phyloP scores from a whole-genome alignment of 2,797 vertebrate species.

The Catostomus latipinnis region DNA sequence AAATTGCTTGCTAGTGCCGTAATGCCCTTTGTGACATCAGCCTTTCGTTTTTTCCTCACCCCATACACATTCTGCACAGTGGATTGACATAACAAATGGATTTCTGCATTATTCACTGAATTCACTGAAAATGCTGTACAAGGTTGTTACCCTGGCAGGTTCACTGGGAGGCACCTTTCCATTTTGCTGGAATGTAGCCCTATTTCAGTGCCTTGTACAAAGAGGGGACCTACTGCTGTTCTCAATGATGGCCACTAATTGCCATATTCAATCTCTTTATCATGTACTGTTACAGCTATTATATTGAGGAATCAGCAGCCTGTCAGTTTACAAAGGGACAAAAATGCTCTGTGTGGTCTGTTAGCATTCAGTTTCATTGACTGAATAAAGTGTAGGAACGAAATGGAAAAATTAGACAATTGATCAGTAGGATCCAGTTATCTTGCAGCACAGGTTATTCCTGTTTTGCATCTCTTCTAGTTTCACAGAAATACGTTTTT shows the following conservation, averaged over 20 bases:
- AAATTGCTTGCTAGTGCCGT: conserved; percentile 25
- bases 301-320: conserved; percentile 10
- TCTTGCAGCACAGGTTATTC: background rate
- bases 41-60: conserved; percentile 25
- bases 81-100: conserved; percentile 46
- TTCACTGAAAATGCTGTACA: conserved; percentile 35
- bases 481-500: no score
- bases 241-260: conserved; percentile 33
- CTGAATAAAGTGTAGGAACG: background rate
- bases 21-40: conserved; percentile 37
- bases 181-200: conserved; percentile 30
- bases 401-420: background rate
- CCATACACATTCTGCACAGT: conserved; percentile 11
- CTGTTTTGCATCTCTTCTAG: background rate
- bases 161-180: conserved; percentile 26
- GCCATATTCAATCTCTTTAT: conserved; percentile 35
- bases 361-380: background rate
- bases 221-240: conserved; percentile 11
- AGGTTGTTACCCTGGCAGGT: conserved; percentile 48
- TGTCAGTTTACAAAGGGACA: background rate
- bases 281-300: conserved; percentile 27
- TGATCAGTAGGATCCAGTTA: background rate
- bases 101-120: conserved; percentile 42
- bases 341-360: background rate
- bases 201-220: conserved; percentile 9